Percentiles rank a stretch among this genome's conserved stretches.
These are phyloP conservation scores for Macrochelys suwanniensis DNA, from an alignment of 2,797 vertebrate species.

Conservation along the genomic window DNA sequence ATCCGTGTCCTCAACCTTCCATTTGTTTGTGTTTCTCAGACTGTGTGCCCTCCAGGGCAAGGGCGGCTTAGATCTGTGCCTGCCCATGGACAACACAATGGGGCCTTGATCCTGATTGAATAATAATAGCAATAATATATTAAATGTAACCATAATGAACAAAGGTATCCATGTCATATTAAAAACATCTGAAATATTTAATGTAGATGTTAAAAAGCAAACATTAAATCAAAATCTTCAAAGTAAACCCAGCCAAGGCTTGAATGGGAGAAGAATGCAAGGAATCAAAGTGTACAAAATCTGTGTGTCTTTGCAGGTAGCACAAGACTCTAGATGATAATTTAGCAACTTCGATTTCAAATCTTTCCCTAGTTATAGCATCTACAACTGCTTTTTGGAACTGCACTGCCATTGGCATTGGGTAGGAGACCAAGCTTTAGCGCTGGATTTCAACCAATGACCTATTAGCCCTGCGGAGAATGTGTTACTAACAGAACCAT, in stretches of 20 bases:
- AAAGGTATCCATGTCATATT: neutral
- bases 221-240: neutral
- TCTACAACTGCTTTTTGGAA: conserved; percentile 25
- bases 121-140: neutral
- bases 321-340: neutral
- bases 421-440: neutral
- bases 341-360: conserved; percentile 17
- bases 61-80: neutral
- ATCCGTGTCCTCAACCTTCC: neutral
- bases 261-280: neutral
- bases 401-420: neutral
- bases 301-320: neutral
- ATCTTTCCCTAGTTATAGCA: neutral
- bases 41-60: neutral
- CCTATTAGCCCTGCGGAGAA: neutral
- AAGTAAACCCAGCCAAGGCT: neutral
- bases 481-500: neutral
- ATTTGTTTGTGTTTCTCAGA: neutral
- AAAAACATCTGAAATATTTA: neutral
- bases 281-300: neutral
- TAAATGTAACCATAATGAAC: neutral
- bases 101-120: conserved; percentile 13
- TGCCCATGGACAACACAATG: neutral
- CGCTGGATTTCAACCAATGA: conserved; percentile 1
- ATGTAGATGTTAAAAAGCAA: neutral